Evolutionary conservation across 2,113 vertebrate genomes (phyloP), one percentile per base, ranked within the genome.

Genomic region (Pseudorhombus dupliciocellatus): DNA sequence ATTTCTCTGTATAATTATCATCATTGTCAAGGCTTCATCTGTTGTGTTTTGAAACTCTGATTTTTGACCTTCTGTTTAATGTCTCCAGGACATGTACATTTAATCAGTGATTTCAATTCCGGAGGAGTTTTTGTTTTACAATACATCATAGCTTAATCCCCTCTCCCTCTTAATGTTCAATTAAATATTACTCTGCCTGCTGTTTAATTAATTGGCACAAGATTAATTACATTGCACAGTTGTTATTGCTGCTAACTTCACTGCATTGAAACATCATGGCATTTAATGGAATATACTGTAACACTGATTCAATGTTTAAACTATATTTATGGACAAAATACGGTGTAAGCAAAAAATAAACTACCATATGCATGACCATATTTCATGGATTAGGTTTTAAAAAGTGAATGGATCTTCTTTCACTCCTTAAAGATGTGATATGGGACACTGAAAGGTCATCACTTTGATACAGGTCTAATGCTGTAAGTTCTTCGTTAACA

Each of bases 361-460:
- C 34, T 37, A 37, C 34, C 34, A 12, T 2, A 37, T 28, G 26
- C 26, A 28, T 28, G 26, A 5, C 2, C 5, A 28, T 4, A 12
- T 40, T 6, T 40, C 5, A 10, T 40, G 4, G 42, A 18, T 46
- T 5, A 46, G 42, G 42, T 46, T 46, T 46, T 46, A 18, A 46
- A 46, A 10, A 40, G 37, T 8, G 2, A 12, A 40, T 40, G 42
- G 5, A 46, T 15, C 18, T 5, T 46, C 42, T 20, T 18, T 46
- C 42, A 46, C 18, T 46, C 6, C 42, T 46, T 46, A 16, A 18
- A 18, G 16, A 44, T 44, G 9, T 37, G 34, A 37, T 9, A 3
- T 37, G 11, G 22, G 42, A 61, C 70, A 57, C 63, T 44, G 16
- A 57, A 84, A 76, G 66, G 58, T 75, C 62, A 63, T 73, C 64